These are phyloP conservation scores for Eremobia ochroleuca DNA, from an alignment of 2,888 invertebrate species.

Conservation along the genomic window DNA sequence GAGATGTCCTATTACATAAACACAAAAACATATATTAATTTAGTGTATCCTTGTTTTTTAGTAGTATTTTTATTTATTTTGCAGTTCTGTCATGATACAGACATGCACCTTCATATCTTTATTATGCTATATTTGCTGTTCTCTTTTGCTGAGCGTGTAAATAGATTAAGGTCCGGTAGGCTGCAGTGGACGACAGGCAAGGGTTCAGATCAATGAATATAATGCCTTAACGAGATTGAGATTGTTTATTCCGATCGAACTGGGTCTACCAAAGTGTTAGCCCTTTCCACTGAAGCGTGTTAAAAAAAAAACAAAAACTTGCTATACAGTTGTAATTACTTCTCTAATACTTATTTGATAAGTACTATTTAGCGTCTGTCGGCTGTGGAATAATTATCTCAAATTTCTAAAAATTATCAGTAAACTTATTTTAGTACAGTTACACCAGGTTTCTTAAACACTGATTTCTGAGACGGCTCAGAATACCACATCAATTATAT, in stretches of 20 bases:
- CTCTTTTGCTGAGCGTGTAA: slow-evolving; percentile 14
- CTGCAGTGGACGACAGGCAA: neutral
- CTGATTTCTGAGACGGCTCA: neutral
- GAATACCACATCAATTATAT: no score
- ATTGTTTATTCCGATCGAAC: neutral
- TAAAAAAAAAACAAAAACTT: no score
- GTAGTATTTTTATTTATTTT: neutral
- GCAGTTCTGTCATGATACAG: neutral
- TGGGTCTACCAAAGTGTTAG: neutral
- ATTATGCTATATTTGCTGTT: neutral
- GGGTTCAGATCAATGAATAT: neutral
- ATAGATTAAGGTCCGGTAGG: no score
- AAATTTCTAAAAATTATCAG: neutral
- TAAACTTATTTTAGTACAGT: neutral
- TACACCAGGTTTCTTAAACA: neutral
- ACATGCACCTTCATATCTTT: neutral
- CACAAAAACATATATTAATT: neutral
- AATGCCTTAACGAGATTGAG: neutral
- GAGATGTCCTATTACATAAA: neutral
- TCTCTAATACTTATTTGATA: neutral
- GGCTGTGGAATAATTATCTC: neutral
- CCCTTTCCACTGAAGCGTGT: no score
- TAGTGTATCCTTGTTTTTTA: neutral
- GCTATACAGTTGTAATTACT: neutral
- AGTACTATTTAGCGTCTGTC: neutral